A percentile compares a stretch with the other conserved stretches of the same genome.
phyloP scores from a whole-genome alignment of 1,140 invertebrate genomes.

The Oryctes rhinoceros region DNA sequence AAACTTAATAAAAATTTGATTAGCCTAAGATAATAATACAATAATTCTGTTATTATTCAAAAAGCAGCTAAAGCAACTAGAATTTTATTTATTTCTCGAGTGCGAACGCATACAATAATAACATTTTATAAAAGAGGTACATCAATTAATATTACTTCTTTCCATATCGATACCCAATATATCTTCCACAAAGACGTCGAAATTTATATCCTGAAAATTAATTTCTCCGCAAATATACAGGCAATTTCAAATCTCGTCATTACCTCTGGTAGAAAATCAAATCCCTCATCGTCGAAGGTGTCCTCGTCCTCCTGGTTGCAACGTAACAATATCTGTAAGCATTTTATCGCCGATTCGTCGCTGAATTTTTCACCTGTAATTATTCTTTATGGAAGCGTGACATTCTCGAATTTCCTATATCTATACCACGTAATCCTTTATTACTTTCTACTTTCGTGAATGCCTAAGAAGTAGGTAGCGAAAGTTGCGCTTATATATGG shows the following conservation, averaged over 20 bases:
- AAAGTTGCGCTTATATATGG: no score
- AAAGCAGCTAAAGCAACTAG: no score
- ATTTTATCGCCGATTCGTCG: slow-evolving; percentile 41
- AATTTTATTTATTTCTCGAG: background rate
- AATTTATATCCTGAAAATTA: slow-evolving; percentile 48
- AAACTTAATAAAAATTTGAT: no score
- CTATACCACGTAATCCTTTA: background rate
- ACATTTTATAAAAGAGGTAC: background rate
- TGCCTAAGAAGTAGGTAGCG: background rate
- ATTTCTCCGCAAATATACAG: background rate
- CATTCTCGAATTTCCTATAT: slow-evolving; percentile 20
- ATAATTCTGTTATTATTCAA: no score
- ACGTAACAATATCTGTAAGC: slow-evolving; percentile 44
- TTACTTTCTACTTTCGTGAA: slow-evolving; percentile 1
- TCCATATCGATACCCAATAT: slow-evolving; percentile 52
- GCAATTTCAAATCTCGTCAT: background rate
- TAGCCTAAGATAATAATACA: no score
- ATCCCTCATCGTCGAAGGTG: slow-evolving; percentile 6
- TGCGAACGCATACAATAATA: no score
- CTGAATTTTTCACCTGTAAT: slow-evolving; percentile 51
- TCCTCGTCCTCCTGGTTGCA: slow-evolving; percentile 14
- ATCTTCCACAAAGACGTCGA: slow-evolving; percentile 49
- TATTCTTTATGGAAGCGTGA: slow-evolving; percentile 2
- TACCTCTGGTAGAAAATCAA: slow-evolving; percentile 32
- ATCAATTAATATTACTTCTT: slow-evolving; percentile 20